Conservation (phyloP, 2,797 vertebrate genomes). For the Hydrophis major region DNA sequence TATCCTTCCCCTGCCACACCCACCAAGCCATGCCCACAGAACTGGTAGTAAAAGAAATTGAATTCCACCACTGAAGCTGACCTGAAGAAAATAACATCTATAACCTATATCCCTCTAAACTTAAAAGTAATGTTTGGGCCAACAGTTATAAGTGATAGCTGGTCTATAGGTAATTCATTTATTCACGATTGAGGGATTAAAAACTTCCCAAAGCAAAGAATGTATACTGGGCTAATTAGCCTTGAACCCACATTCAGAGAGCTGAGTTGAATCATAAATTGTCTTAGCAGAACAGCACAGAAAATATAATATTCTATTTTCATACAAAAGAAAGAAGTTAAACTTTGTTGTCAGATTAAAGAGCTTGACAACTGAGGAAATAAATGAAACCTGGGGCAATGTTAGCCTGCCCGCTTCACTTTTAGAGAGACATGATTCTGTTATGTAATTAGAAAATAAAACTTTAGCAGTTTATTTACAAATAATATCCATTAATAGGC, state of each 20-base stretch:
- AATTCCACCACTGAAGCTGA: too few relatives aligned
- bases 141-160: not conserved
- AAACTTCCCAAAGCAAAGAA: not conserved
- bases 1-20: too few relatives aligned
- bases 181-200: not conserved
- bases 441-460: not conserved
- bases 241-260: not conserved
- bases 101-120: not conserved
- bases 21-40: too few relatives aligned
- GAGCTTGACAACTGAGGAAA: not conserved
- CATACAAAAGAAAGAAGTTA: not conserved
- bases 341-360: not conserved
- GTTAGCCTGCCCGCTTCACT: not conserved
- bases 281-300: not conserved
- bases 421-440: not conserved
- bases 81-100: not conserved
- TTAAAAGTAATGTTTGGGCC: not conserved
- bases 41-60: too few relatives aligned
- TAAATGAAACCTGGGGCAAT: not conserved
- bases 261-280: not conserved
- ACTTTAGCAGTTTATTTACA: not conserved
- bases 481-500: not conserved
- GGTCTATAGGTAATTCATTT: not conserved
- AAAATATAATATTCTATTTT: not conserved
- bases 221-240: not conserved